phyloP scores from a whole-genome alignment of 2,888 invertebrate species.

The Ischnus inquisitorius region DNA sequence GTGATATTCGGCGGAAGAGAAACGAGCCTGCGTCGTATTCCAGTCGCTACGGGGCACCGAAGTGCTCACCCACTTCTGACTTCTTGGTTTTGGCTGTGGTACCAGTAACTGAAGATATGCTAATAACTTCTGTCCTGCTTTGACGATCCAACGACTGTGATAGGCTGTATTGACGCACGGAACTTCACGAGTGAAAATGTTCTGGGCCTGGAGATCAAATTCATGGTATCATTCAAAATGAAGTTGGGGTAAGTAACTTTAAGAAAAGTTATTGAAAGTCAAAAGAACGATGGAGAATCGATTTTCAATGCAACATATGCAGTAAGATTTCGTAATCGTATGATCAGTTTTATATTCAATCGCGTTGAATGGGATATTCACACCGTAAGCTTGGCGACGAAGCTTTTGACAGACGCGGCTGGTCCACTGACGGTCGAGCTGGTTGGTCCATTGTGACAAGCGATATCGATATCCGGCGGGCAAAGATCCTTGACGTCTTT shows the following conservation, averaged over 20 bases:
- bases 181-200: conserved; percentile 93
- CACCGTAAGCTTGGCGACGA: conserved; percentile 87
- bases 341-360: too few relatives aligned
- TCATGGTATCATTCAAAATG: neutral
- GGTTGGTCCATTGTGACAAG: conserved; percentile 95
- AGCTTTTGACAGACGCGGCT: conserved; percentile 88
- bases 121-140: conserved; percentile 90
- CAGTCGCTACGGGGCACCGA: conserved; percentile 92
- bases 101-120: conserved; percentile 89
- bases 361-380: too few relatives aligned
- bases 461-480: conserved; percentile 92
- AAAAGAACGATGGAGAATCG: too few relatives aligned
- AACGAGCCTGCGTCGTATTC: conserved; percentile 88
- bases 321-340: too few relatives aligned
- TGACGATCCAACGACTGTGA: conserved; percentile 93
- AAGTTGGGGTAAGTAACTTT: neutral
- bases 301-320: too few relatives aligned
- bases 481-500: conserved; percentile 88
- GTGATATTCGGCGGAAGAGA: conserved; percentile 95
- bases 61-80: conserved; percentile 94
- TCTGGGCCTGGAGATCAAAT: conserved; percentile 86
- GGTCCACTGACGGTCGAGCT: conserved; percentile 97
- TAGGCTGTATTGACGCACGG: conserved; percentile 96
- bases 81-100: conserved; percentile 89
- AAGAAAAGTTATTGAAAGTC: neutral